These are phyloP conservation scores for Rutilus rutilus DNA, from an alignment of 2,113 vertebrate species.

Conservation along the genomic window DNA sequence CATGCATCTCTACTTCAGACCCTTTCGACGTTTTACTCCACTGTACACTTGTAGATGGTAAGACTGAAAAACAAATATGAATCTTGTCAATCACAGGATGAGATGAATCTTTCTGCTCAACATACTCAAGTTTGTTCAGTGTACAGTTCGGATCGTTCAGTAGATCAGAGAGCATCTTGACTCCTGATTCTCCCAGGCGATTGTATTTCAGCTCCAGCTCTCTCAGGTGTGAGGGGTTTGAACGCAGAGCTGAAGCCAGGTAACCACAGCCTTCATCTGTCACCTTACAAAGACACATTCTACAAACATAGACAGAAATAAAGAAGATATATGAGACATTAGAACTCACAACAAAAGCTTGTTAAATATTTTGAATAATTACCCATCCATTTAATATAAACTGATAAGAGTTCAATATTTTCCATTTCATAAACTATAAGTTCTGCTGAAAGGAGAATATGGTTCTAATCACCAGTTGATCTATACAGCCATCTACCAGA, in stretches of 20 bases:
- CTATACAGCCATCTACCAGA: no score
- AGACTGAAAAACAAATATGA: neutral
- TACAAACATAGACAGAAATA: neutral
- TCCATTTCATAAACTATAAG: no score
- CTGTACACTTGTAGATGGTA: neutral
- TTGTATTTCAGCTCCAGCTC: neutral
- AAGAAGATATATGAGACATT: neutral
- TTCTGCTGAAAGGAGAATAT: no score
- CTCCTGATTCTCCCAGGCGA: neutral
- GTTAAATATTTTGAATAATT: neutral
- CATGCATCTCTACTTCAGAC: no score
- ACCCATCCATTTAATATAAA: no score
- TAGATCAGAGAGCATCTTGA: neutral
- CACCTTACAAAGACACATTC: accelerated
- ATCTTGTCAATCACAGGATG: neutral
- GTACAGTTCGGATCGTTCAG: neutral
- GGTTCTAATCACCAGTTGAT: no score
- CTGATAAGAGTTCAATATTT: no score
- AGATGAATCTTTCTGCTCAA: neutral
- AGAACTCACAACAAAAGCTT: neutral
- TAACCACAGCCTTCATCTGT: neutral
- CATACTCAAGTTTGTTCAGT: neutral
- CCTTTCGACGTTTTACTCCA: neutral
- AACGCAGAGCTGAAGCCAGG: neutral
- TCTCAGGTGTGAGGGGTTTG: neutral